phyloP scores from a whole-genome alignment of 1,140 invertebrate species.

The Megalopta genalis region DNA sequence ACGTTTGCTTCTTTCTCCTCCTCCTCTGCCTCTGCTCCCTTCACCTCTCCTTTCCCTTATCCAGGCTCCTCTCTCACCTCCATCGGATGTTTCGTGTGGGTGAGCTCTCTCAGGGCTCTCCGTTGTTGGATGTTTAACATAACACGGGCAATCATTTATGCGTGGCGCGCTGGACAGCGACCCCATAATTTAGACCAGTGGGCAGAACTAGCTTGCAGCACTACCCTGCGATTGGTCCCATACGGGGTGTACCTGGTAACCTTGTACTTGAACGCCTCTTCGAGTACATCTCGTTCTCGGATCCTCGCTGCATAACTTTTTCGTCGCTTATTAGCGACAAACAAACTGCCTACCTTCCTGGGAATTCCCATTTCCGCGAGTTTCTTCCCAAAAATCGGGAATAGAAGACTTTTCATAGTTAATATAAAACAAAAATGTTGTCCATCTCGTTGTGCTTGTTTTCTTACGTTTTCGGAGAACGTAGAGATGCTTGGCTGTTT shows the following conservation, averaged over 20 bases:
- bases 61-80: conserved; percentile 62
- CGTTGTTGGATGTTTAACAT: conserved; percentile 78
- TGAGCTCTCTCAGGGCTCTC: conserved; percentile 60
- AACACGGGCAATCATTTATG: conserved; percentile 80
- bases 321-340: neutral
- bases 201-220: conserved; percentile 72
- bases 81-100: conserved; percentile 71
- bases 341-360: too few species aligned
- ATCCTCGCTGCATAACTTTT: neutral
- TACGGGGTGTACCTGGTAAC: conserved; percentile 57
- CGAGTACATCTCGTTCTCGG: conserved; percentile 14
- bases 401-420: too few species aligned
- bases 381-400: too few species aligned
- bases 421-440: too few species aligned
- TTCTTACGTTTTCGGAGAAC: too few species aligned
- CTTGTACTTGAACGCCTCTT: conserved; percentile 49
- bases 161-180: conserved; percentile 74
- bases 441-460: too few species aligned
- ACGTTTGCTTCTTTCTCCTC: conserved; percentile 71
- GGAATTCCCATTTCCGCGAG: too few species aligned
- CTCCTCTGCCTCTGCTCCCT: conserved; percentile 43
- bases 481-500: too few species aligned
- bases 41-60: conserved; percentile 64
- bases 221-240: conserved; percentile 66
- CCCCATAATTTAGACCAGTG: conserved; percentile 78